phyloP scores from a whole-genome alignment of 1,140 invertebrate species.

The Saccostrea glomerata region DNA sequence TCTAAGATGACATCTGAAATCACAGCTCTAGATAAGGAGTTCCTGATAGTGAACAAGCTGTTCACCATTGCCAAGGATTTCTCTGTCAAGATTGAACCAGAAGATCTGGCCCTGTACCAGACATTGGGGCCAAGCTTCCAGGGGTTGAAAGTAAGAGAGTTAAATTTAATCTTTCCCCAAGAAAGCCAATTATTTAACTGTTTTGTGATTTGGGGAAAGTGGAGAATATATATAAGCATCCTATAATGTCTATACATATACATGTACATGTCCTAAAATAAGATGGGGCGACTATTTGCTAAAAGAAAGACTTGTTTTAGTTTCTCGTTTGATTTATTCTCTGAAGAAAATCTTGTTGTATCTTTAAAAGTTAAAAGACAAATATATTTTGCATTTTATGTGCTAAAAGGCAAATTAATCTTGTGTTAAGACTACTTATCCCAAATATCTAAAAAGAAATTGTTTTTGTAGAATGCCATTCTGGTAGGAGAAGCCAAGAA shows the following conservation, averaged over 20 bases:
- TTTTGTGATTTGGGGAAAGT: no score
- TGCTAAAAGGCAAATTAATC: neutral
- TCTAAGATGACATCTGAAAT: slow-evolving; percentile 76
- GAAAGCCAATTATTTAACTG: no score
- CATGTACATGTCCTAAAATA: no score
- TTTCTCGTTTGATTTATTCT: no score
- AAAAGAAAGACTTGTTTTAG: no score
- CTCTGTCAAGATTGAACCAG: slow-evolving; percentile 72
- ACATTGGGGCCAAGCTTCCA: slow-evolving; percentile 78
- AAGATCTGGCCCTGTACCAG: slow-evolving; percentile 77
- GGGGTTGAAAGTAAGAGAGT: slow-evolving; percentile 74
- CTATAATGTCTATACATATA: no score
- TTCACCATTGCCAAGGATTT: slow-evolving; percentile 77
- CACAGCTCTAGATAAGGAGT: slow-evolving; percentile 77
- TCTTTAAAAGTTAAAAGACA: no score
- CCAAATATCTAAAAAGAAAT: neutral
- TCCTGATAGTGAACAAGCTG: slow-evolving; percentile 72
- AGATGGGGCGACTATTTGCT: no score
- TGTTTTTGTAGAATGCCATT: slow-evolving; percentile 69
- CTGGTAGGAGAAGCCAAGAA: slow-evolving; percentile 79
- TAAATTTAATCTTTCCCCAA: neutral
- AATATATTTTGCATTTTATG: no score
- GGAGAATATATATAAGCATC: no score
- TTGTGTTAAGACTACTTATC: neutral
- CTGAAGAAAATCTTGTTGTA: no score